phyloP scores from a whole-genome alignment of 2,888 invertebrate species.

The Andricus curvator region DNA sequence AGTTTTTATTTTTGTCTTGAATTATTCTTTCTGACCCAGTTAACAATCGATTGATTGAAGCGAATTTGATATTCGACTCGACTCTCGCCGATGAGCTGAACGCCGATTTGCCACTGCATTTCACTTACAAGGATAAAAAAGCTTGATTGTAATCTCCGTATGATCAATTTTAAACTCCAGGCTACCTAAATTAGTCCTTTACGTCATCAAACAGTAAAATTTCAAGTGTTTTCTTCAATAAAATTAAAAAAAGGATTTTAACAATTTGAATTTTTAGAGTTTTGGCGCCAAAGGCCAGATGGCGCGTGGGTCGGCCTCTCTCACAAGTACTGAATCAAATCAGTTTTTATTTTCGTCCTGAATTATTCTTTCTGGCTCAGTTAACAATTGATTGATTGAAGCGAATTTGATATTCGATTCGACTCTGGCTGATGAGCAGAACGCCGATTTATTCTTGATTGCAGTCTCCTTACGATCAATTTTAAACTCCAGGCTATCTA shows the following conservation, averaged over 20 bases:
- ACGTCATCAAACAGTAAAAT: not conserved
- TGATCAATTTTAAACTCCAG: constrained; percentile 3
- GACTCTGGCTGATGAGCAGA: constrained; percentile 8
- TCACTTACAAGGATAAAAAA: constrained; percentile 11
- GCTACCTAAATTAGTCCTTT: not conserved
- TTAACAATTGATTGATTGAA: no score
- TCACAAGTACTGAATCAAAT: not conserved
- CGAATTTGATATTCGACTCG: not conserved
- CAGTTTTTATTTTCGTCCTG: not conserved
- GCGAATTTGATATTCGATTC: not conserved
- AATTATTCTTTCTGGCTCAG: no score
- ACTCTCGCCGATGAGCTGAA: constrained; percentile 8
- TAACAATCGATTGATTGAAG: no score
- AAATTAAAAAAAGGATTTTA: no score
- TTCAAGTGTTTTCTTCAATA: not conserved
- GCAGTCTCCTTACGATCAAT: constrained; percentile 1
- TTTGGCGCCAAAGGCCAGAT: not conserved
- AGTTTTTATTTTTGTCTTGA: not conserved
- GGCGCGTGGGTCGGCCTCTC: not conserved
- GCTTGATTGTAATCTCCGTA: constrained; percentile 9
- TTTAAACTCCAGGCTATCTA: not conserved
- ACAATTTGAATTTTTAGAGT: not conserved
- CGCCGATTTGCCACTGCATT: constrained; percentile 17
- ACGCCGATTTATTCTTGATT: constrained; percentile 9
- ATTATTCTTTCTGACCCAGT: no score